Conservation (phyloP, 1,140 invertebrate species). For the Sarcophaga peregrina region DNA sequence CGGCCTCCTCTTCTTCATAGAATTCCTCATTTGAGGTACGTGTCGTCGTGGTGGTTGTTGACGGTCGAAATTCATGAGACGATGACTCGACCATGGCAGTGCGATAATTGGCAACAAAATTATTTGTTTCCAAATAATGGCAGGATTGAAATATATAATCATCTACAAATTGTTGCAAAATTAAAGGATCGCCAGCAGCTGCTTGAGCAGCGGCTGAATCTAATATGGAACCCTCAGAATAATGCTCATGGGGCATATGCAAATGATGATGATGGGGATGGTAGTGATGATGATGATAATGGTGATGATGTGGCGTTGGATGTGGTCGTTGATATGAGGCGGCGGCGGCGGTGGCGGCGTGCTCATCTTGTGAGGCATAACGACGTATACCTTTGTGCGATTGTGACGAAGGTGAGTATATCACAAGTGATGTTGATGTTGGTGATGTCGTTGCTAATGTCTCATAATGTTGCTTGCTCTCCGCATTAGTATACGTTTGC, state of each 20-base stretch:
- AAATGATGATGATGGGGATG: constrained; percentile 5
- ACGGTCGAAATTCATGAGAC: constrained; percentile 63
- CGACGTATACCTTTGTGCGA: constrained; percentile 57
- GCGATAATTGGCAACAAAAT: constrained; percentile 65
- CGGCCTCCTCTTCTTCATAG: constrained; percentile 44
- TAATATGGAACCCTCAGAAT: constrained; percentile 34
- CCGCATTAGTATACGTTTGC: background rate
- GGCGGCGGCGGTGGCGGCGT: background rate
- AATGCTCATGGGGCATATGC: constrained; percentile 37
- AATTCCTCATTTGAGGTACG: constrained; percentile 43
- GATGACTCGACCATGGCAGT: constrained; percentile 66
- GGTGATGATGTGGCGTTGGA: constrained; percentile 10
- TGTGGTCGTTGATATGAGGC: constrained; percentile 30
- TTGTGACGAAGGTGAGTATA: constrained; percentile 56
- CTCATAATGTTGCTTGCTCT: constrained; percentile 35
- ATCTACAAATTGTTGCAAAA: constrained; percentile 58
- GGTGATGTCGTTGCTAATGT: constrained; percentile 30
- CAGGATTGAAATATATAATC: constrained; percentile 65
- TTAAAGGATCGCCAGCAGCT: constrained; percentile 45
- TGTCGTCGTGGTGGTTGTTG: constrained; percentile 55
- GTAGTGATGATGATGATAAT: background rate
- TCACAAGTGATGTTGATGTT: constrained; percentile 48
- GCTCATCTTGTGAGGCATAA: constrained; percentile 46
- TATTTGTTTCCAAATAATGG: constrained; percentile 65
- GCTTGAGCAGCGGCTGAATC: constrained; percentile 28